Conservation (phyloP, 2,113 vertebrate species). For the Dendropsophus ebraccatus region DNA sequence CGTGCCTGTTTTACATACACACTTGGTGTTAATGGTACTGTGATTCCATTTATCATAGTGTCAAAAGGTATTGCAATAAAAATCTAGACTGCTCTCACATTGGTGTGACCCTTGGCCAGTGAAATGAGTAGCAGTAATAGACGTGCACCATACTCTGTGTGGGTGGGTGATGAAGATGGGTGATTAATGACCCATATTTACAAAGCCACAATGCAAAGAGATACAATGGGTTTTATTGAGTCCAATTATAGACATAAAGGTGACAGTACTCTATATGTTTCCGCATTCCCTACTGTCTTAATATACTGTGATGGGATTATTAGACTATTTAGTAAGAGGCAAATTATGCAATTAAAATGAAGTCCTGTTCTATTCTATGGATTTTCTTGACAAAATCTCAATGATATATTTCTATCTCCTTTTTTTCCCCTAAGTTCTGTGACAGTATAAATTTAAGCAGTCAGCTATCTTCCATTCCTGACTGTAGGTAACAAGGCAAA, state of each 20-base stretch:
- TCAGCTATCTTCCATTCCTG: conserved; percentile 7
- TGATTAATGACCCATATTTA: background rate
- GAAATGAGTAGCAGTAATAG: background rate
- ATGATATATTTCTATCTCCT: background rate
- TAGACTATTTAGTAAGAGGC: background rate
- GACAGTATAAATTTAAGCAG: conserved; percentile 13
- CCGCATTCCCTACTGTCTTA: background rate
- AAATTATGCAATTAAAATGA: conserved; percentile 14
- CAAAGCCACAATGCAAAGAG: background rate
- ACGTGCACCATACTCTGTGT: background rate
- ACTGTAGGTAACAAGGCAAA: conserved; percentile 50
- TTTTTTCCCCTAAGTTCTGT: background rate
- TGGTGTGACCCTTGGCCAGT: background rate
- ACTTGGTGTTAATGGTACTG: conserved; percentile 3
- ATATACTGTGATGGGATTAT: background rate
- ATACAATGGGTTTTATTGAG: background rate
- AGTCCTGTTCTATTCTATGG: background rate
- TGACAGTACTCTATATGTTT: background rate
- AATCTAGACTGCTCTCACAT: background rate
- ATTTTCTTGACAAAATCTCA: background rate
- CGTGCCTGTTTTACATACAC: background rate
- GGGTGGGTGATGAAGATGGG: background rate
- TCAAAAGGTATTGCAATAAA: conserved; percentile 14
- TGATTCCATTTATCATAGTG: conserved; percentile 25
- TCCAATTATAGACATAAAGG: background rate